Percentiles rank a stretch among this genome's conserved stretches.
These are phyloP conservation scores for Lasioglossum lativentre DNA, from an alignment of 2,888 invertebrate genomes.

Conservation along the genomic window DNA sequence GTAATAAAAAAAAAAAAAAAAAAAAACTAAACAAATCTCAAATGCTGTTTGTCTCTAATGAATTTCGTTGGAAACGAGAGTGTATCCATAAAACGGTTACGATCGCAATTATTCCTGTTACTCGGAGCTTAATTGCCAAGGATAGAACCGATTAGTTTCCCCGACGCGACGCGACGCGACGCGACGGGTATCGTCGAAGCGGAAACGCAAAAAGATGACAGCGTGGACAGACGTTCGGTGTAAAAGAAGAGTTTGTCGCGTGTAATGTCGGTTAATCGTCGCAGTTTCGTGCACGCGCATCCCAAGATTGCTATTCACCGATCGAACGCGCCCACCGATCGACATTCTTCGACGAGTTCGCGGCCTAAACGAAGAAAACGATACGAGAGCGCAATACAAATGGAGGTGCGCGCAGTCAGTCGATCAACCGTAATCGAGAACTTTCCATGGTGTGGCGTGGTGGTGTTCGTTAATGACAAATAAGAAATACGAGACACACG, in stretches of 20 bases:
- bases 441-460: constrained; percentile 18
- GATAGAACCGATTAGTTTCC: background rate
- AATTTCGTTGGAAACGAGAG: background rate
- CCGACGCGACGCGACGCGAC: no score
- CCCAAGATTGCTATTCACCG: constrained; percentile 42
- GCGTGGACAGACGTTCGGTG: background rate
- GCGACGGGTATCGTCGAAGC: background rate
- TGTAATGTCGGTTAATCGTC: constrained; percentile 29
- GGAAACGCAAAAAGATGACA: background rate
- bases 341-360: constrained; percentile 35
- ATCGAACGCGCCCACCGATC: constrained; percentile 20
- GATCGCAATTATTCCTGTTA: no score
- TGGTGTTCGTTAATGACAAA: constrained; percentile 40
- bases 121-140: background rate
- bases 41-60: no score
- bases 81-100: background rate
- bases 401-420: constrained; percentile 30
- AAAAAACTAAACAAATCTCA: no score
- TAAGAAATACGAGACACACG: constrained; percentile 19
- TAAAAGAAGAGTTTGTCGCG: constrained; percentile 14
- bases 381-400: background rate
- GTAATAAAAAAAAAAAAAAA: no score
- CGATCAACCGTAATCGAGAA: constrained; percentile 53
- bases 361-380: constrained; percentile 11
- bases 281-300: background rate